Base-by-base conservation (phyloP, 2,797 vertebrate species). In the Danionella dracula region DNA sequence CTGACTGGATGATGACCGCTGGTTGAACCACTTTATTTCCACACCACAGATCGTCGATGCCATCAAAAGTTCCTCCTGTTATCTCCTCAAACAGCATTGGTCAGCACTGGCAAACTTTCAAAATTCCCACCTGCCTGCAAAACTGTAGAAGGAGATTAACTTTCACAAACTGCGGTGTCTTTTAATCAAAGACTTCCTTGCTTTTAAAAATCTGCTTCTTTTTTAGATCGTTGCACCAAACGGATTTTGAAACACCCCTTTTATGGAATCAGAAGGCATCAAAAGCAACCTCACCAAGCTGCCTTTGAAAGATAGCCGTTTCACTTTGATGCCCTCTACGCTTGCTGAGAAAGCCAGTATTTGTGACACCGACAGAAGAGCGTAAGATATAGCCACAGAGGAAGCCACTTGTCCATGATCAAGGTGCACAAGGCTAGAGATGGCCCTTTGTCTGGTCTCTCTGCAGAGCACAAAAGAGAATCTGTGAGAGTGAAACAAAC, bases 81-180 rank as follows among this genome's bases (percentile, higher is more conserved):
- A 89, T 89, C 87, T 87, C 87, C 89, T 88, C 88, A 85, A 86
- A 88, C 85, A 87, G 87, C 84, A 79, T 81, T 85, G 86, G 86
- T 86, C 83, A 86, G 84, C 85, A 81, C 80, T 75, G 81, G 86
- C 87, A 85, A 87, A 87, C 79, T 84, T 78, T 74, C 55, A 82
- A 89, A 90, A 89, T 87, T 84, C 83, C 82, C 74, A 79, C 82
- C 86, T 81, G 78, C 81, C 84, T 83, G 86, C 82, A 85, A 82
- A 86, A 83, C 86, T 84, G 75, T 83, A 76, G 84, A 86, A 83
- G 85, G 79, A 87, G 88, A 90, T 89, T 88, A 89, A 82, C 85
- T 68, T 76, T 81, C 64, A 84, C 46, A 83, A 80, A 82, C 75
- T 76, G 82, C 83, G 83, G 78, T 87, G 86, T 87, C 84, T 86